Evolutionary conservation across 1,140 invertebrate species (phyloP).

Genomic region (Dinothrombium tinctorium): DNA sequence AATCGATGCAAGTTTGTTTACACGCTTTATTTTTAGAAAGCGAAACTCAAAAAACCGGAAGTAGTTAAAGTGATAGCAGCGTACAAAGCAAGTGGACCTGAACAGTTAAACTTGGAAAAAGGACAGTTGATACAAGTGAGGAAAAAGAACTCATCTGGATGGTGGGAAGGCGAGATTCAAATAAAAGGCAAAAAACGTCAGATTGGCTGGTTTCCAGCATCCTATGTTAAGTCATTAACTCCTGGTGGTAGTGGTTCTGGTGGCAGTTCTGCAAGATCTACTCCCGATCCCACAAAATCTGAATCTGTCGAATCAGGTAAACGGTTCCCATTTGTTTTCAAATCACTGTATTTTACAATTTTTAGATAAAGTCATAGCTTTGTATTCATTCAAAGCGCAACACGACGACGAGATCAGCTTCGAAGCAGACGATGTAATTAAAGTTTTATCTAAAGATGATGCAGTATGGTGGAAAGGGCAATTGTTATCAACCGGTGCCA

Average conservation of each 20-base stretch:
- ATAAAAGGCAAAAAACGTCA: conserved; percentile 80
- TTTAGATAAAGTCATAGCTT: conserved; percentile 4
- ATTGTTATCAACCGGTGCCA: conserved; percentile 17
- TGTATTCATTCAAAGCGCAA: conserved; percentile 37
- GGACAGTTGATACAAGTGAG: conserved; percentile 89
- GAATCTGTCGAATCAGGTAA: too few relatives aligned
- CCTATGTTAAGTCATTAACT: conserved; percentile 63
- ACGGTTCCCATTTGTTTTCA: too few relatives aligned
- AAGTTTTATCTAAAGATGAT: conserved; percentile 63
- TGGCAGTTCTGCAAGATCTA: neutral
- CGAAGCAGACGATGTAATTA: conserved; percentile 64
- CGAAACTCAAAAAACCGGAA: conserved; percentile 44
- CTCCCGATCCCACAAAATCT: neutral
- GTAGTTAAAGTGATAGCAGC: conserved; percentile 68
- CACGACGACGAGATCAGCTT: conserved; percentile 79
- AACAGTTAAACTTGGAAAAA: conserved; percentile 63
- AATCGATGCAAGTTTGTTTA: neutral
- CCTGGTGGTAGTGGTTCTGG: neutral
- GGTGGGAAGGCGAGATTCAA: conserved; percentile 98
- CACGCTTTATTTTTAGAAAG: neutral
- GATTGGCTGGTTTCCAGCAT: conserved; percentile 91
- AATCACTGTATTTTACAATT: neutral
- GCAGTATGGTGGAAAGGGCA: conserved; percentile 80
- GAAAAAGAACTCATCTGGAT: conserved; percentile 83
- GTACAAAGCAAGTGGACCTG: conserved; percentile 60